Evolutionary conservation across 2,797 vertebrate genomes (phyloP), one percentile per base, ranked within the genome.

Genomic region (Malurus leucopterus): DNA sequence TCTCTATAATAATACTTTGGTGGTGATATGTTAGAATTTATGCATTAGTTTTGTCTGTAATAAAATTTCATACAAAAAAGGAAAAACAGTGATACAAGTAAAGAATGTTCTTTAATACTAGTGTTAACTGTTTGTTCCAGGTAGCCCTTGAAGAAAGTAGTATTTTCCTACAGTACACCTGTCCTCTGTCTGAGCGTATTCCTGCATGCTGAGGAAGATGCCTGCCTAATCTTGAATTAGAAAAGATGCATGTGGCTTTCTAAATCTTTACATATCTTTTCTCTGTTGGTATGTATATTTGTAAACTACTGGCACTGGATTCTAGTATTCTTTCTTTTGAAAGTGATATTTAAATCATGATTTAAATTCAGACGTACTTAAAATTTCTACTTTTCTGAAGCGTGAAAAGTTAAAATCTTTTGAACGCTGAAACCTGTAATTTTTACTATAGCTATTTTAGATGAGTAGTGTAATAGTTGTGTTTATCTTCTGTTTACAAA

Each of bases 221-320:
- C 83, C 93, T 95, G 90, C 92, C 96, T 98, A 95, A 96, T 92
- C 87, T 93, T 97, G 83, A 96, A 91, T 70, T 95, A 94, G 61
- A 91, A 95, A 95, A 95, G 95, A 93, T 97, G 97, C 97, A 98
- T 98, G 97, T 96, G 88, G 88, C 93, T 97, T 95, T 96, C 89
- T 97, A 95, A 92, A 89, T 90, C 95, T 97, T 97, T 96, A 89
- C 65, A 17, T 95, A 71, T 89, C 70, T 84, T 85, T 96, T 61
- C 64, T 71, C 86, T 94, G 18, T 61, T 93, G 95, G 97, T 97
- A 97, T 94, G 96, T 97, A 97, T 94, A 87, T 89, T 88, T 88
- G n/a, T 75, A 67, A 94, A 78, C 68, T 82, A 70, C 81, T 91
- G 72, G 29, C 68, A 84, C 75, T 81, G 92, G 94, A 59, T 77